These are phyloP conservation scores for Sebastes steindachneri DNA, from an alignment of 2,797 vertebrate species.

Conservation along the genomic window DNA sequence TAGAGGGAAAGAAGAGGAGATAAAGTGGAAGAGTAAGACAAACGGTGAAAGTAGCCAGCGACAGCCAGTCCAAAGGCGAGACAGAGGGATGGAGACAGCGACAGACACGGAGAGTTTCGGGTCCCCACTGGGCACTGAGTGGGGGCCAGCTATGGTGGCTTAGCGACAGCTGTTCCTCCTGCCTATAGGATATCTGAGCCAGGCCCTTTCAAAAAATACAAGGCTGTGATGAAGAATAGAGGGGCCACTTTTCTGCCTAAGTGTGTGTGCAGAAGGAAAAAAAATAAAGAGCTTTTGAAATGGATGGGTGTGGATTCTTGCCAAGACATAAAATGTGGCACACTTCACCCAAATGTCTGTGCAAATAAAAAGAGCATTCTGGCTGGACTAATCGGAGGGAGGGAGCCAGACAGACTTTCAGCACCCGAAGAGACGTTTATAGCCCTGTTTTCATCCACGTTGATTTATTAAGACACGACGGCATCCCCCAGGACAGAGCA, in stretches of 20 bases:
- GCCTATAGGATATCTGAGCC: conserved; percentile 90
- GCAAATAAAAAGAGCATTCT: conserved; percentile 52
- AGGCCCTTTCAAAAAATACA: conserved; percentile 90
- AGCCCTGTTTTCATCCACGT: conserved; percentile 47
- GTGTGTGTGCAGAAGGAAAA: conserved; percentile 18
- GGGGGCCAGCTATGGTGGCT: conserved; percentile 70
- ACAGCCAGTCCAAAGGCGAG: conserved; percentile 40
- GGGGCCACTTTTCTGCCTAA: conserved; percentile 43
- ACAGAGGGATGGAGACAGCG: conserved; percentile 60
- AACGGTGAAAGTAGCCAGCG: conserved; percentile 46
- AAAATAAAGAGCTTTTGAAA: conserved; percentile 54
- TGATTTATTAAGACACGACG: conserved; percentile 51
- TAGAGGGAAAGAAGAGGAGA: conserved; percentile 14
- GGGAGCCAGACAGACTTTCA: conserved; percentile 29
- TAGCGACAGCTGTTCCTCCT: conserved; percentile 92
- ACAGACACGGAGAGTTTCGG: conserved; percentile 70
- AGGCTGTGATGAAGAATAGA: conserved; percentile 84
- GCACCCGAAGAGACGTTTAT: conserved; percentile 50
- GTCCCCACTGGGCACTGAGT: conserved; percentile 65
- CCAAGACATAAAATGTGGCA: conserved; percentile 67
- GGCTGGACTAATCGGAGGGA: conserved; percentile 10
- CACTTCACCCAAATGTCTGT: conserved; percentile 51
- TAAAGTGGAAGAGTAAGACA: conserved; percentile 3
- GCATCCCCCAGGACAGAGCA: conserved; percentile 22
- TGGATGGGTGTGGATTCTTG: conserved; percentile 46